Conservation (phyloP, 1,140 invertebrate genomes). For the Pararge aegeria region DNA sequence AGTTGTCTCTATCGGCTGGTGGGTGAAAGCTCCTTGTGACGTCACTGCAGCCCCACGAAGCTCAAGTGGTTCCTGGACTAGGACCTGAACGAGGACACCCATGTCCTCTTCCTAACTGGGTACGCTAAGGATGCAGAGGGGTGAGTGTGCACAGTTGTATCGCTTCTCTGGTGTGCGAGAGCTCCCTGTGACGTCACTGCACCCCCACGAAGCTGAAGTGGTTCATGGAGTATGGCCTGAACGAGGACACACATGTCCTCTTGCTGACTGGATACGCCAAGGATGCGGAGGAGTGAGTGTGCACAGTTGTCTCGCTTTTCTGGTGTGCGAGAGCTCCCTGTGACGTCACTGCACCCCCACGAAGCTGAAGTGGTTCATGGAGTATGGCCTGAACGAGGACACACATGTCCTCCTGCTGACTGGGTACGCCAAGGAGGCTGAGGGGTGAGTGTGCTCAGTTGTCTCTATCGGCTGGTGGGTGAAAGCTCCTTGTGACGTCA, state of each 20-base stretch:
- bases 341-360: too few species aligned
- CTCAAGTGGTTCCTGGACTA: too few species aligned
- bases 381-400: constrained; percentile 37
- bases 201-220: constrained; percentile 41
- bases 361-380: constrained; percentile 43
- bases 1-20: constrained; percentile 48
- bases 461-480: too few species aligned
- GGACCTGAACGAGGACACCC: too few species aligned
- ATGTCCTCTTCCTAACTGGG: too few species aligned
- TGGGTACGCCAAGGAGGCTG: constrained; percentile 41
- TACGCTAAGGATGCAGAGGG: too few species aligned
- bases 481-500: constrained; percentile 57
- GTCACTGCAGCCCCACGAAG: too few species aligned
- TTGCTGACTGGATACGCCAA: constrained; percentile 44
- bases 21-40: constrained; percentile 57
- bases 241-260: constrained; percentile 38
- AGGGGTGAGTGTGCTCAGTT: constrained; percentile 31
- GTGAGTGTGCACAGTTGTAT: constrained; percentile 61
- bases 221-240: constrained; percentile 42
- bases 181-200: constrained; percentile 61
- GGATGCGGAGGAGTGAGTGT: constrained; percentile 35
- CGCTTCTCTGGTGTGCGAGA: constrained; percentile 46
- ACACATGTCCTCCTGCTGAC: constrained; percentile 41
- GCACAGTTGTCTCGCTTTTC: too few species aligned
- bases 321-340: too few species aligned